Percentiles rank a stretch among this genome's conserved stretches.
Conservation (phyloP, 2,113 vertebrate genomes). For the Xiphophorus hellerii region DNA sequence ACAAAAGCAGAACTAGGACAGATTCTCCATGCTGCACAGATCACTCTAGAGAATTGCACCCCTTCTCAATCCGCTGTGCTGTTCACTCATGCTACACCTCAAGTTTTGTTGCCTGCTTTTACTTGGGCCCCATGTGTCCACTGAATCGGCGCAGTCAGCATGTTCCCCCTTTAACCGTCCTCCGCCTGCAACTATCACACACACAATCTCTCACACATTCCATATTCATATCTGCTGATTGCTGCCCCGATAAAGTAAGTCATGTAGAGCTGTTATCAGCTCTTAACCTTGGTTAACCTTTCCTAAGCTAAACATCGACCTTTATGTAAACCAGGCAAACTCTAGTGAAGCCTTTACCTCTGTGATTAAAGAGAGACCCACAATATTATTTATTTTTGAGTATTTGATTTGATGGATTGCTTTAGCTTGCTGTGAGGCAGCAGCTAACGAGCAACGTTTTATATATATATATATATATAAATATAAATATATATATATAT, state of each 20-base stretch:
- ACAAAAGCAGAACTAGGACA: conserved; percentile 72
- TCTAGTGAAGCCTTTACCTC: neutral
- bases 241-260: neutral
- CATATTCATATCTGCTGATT: conserved; percentile 1
- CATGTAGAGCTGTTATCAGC: neutral
- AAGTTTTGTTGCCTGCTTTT: conserved; percentile 33
- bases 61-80: conserved; percentile 37
- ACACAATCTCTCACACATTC: neutral
- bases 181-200: neutral
- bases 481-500: no score
- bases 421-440: neutral
- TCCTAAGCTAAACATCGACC: neutral
- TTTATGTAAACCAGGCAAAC: neutral
- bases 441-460: neutral
- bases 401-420: no score
- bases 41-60: conserved; percentile 48
- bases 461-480: no score
- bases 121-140: conserved; percentile 6
- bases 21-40: conserved; percentile 70
- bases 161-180: conserved; percentile 5
- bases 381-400: no score
- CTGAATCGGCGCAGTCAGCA: conserved; percentile 26
- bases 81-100: conserved; percentile 31
- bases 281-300: neutral
- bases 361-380: neutral